Evolutionary conservation across 2,797 vertebrate genomes (phyloP).

Genomic region (Melanotaenia trifasciata): DNA sequence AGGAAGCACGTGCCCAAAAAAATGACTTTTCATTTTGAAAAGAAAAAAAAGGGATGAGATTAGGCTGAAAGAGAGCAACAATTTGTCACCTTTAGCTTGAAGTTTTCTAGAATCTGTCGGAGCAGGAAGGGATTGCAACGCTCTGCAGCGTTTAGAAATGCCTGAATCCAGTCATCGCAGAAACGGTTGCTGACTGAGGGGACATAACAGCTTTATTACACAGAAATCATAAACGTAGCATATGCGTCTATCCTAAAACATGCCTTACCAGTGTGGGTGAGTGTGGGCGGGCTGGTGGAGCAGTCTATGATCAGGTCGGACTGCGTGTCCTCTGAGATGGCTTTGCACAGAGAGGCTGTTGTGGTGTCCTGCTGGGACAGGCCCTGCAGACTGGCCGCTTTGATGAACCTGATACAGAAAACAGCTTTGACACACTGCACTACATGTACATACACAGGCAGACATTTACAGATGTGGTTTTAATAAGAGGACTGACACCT

Average conservation of each 20-base stretch:
- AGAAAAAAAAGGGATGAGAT: neutral
- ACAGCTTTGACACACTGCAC: neutral
- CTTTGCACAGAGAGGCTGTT: slow-evolving; percentile 88
- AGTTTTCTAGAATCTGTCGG: slow-evolving; percentile 96
- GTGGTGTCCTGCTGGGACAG: slow-evolving; percentile 92
- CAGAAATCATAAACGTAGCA: neutral
- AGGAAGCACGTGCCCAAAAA: neutral
- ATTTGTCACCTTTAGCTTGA: slow-evolving; percentile 93
- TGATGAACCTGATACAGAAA: slow-evolving; percentile 88
- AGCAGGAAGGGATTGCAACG: slow-evolving; percentile 94
- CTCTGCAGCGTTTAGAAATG: slow-evolving; percentile 90
- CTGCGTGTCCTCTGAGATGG: slow-evolving; percentile 86
- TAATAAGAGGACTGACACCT: no score
- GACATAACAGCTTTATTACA: slow-evolving; percentile 7
- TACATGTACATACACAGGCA: neutral
- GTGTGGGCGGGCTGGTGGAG: slow-evolving; percentile 82
- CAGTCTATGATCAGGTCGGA: slow-evolving; percentile 88
- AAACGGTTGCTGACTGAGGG: slow-evolving; percentile 92
- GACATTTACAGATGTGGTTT: neutral
- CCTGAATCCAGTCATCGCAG: slow-evolving; percentile 96
- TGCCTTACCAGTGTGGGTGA: slow-evolving; percentile 87
- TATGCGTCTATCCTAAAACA: neutral
- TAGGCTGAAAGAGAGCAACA: neutral
- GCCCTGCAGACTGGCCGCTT: slow-evolving; percentile 92
- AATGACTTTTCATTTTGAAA: no score